Base-by-base conservation (phyloP, 2,113 vertebrate genomes). In the Lampris incognitus region DNA sequence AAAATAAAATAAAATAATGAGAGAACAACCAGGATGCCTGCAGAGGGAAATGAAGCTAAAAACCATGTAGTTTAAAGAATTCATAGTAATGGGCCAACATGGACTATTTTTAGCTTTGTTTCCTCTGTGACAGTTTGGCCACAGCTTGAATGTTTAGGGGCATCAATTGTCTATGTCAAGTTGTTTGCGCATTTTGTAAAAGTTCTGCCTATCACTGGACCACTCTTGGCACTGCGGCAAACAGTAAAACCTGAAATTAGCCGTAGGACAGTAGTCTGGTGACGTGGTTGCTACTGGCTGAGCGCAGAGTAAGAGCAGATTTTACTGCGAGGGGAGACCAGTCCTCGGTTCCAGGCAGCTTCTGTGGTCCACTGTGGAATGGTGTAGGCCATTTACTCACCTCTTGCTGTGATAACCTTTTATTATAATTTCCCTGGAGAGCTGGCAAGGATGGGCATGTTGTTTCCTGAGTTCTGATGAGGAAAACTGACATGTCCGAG, bases 381-480 rank as follows among this genome's bases (percentile, higher is more conserved):
- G 0, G 56, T 52, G 11, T 6, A 61, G 52, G 64, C 69, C 13
- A 44, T n/a, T 58, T 52, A 52, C 41, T 57, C n/a, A 54, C 63
- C 36, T 59, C 41, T 9, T 81, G 55, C 55, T 62, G 55, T 50
- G 63, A 87, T 61, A 78, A 71, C 48, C 41, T 49, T 50, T 61
- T 36, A 2, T 13, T 65, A 46, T 44, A 49, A 58, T 57, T 63
- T 46, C 71, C 61, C 54, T 13, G 55, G 50, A 61, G 51, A 50
- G 50, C 9, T 9, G 13, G 6, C 9, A 44, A 2, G 49, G 48
- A 69, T 24, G 10, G 39, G 49, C 51, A 39, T 52, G 72, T 44
- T 66, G 58, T 84, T 87, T 86, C 90, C 88, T 88, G 89, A 89
- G 85, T 65, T 88, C 79, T 71, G 81, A 63, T 48, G 78, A 74